A percentile compares a stretch with the other conserved stretches of the same genome.
These are phyloP conservation scores for Cataglyphis cursor DNA, from an alignment of 2,888 invertebrate genomes.

Conservation along the genomic window DNA sequence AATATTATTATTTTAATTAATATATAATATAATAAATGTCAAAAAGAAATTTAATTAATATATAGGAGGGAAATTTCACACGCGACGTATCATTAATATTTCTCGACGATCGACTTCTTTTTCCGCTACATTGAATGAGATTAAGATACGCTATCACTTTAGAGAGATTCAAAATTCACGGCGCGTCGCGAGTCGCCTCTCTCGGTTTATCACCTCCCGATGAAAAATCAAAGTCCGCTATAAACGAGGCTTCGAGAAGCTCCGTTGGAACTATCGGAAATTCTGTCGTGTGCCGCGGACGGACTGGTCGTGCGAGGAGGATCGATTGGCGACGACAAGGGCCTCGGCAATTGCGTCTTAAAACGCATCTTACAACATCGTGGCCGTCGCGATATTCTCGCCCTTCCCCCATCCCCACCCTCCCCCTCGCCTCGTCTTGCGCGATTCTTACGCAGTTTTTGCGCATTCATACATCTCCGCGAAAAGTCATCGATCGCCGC, in stretches of 20 bases:
- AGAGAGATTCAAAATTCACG: neutral
- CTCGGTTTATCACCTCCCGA: constrained; percentile 16
- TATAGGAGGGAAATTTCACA: neutral
- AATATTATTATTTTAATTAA: neutral
- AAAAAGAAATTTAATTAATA: neutral
- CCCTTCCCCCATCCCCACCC: neutral
- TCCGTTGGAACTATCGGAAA: constrained; percentile 81
- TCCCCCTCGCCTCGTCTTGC: neutral
- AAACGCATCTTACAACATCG: constrained; percentile 69
- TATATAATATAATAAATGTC: neutral
- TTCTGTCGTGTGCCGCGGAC: constrained; percentile 75
- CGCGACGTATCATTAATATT: neutral
- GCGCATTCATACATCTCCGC: constrained; percentile 35
- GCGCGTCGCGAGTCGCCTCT: neutral
- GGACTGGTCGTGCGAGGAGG: constrained; percentile 74
- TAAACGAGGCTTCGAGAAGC: constrained; percentile 55
- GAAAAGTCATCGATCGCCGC: constrained; percentile 46
- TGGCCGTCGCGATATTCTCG: neutral
- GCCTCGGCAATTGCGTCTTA: constrained; percentile 82
- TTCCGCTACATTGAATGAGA: neutral
- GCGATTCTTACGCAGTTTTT: constrained; percentile 19
- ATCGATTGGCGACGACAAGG: constrained; percentile 81
- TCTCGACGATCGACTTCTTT: neutral
- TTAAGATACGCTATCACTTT: neutral
- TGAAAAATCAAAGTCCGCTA: constrained; percentile 44